A percentile compares a stretch with the other conserved stretches of the same genome.
phyloP scores from a whole-genome alignment of 2,113 vertebrate genomes.

The Oreochromis niloticus region DNA sequence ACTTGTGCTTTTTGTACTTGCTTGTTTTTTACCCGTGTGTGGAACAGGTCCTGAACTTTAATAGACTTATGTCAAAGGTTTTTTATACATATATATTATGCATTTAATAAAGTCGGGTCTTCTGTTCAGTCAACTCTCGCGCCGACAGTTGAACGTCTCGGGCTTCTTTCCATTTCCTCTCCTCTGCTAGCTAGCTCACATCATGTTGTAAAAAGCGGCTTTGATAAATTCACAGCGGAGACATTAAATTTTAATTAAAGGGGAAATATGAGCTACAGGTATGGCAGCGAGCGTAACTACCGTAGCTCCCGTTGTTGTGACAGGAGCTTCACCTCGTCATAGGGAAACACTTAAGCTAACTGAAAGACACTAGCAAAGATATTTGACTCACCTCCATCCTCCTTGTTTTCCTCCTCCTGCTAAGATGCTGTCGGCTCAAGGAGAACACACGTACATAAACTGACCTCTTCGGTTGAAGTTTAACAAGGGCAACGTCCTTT shows the following conservation, averaged over 20 bases:
- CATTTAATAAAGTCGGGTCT: not conserved
- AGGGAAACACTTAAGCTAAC: not conserved
- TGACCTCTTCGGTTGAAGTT: slow-evolving; percentile 3
- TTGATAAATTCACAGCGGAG: not conserved
- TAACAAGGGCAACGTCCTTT: not conserved
- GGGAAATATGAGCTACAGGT: not conserved
- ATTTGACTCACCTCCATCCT: slow-evolving; percentile 4
- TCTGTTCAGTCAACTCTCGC: not conserved
- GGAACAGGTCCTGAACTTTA: not conserved
- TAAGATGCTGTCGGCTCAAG: not conserved
- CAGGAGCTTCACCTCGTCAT: not conserved
- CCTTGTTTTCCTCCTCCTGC: not conserved
- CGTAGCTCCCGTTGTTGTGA: not conserved
- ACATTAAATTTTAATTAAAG: not conserved
- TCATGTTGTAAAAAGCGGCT: not conserved
- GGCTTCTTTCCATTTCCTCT: not conserved
- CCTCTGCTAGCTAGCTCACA: not conserved
- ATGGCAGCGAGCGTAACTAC: not conserved
- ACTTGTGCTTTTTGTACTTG: not conserved
- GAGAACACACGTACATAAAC: not conserved
- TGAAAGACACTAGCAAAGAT: not conserved
- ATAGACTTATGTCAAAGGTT: not conserved
- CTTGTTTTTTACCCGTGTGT: not conserved
- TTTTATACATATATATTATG: not conserved
- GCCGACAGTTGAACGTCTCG: not conserved